Conservation (phyloP, 1,140 invertebrate species). For the Protaetia brevitarsis region DNA sequence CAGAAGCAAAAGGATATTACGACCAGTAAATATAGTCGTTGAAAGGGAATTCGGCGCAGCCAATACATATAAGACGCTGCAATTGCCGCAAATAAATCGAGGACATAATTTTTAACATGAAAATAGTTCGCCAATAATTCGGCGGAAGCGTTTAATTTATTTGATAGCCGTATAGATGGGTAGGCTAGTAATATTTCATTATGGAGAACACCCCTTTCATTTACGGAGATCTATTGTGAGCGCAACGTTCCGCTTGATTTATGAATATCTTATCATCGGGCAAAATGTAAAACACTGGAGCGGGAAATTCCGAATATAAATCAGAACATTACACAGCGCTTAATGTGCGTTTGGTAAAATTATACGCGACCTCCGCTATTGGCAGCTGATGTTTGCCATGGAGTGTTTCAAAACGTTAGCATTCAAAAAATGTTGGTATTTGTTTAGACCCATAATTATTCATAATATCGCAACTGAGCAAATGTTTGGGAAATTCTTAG, state of each 20-base stretch:
- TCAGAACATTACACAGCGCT: conserved; percentile 13
- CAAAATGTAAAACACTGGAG: conserved; percentile 13
- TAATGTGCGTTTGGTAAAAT: background rate
- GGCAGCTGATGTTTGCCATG: too few relatives aligned
- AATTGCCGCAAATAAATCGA: background rate
- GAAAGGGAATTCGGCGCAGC: too few relatives aligned
- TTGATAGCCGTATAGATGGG: conserved; percentile 4
- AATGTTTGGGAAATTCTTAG: too few relatives aligned
- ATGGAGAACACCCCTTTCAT: conserved; percentile 11
- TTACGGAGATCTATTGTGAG: conserved; percentile 12
- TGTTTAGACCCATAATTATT: too few relatives aligned
- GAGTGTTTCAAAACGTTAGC: too few relatives aligned
- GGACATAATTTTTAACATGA: background rate
- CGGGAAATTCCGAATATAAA: conserved; percentile 13
- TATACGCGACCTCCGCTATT: too few relatives aligned
- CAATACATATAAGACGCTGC: too few relatives aligned
- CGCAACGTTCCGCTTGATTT: background rate
- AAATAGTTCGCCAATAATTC: background rate
- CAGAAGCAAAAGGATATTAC: too few relatives aligned
- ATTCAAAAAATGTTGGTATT: too few relatives aligned
- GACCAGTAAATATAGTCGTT: too few relatives aligned
- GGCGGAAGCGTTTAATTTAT: background rate
- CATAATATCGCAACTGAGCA: too few relatives aligned
- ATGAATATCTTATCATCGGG: conserved; percentile 12
- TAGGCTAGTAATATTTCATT: conserved; percentile 2